phyloP scores from a whole-genome alignment of 2,888 invertebrate genomes.

The Cephalotes varians region DNA sequence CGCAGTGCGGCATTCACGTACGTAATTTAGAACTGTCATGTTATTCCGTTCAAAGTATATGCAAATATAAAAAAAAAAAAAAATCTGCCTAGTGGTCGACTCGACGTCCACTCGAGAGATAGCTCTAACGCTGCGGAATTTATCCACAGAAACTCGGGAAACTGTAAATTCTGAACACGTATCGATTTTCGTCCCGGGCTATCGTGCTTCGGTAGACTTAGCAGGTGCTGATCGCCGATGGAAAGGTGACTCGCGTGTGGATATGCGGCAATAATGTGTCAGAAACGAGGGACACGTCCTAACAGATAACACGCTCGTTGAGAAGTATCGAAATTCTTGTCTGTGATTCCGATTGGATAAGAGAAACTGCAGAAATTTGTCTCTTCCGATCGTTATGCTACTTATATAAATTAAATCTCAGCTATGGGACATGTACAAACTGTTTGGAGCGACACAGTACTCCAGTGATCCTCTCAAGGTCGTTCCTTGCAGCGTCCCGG shows the following conservation, averaged over 20 bases:
- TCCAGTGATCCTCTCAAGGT: constrained; percentile 42
- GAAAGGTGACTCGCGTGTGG: constrained; percentile 7
- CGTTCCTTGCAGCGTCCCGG: constrained; percentile 19
- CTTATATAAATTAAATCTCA: constrained; percentile 14
- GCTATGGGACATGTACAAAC: background rate
- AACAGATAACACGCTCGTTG: background rate
- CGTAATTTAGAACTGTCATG: background rate
- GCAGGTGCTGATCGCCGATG: constrained; percentile 50
- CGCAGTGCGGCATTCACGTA: background rate
- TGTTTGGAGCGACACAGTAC: constrained; percentile 4
- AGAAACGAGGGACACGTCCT: background rate
- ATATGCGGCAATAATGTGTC: constrained; percentile 24
- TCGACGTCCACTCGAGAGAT: background rate
- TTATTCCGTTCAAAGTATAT: background rate
- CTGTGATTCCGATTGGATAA: background rate
- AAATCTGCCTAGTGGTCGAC: background rate
- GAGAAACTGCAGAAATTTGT: background rate
- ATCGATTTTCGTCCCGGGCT: constrained; percentile 68
- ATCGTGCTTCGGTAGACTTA: constrained; percentile 47
- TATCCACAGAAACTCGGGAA: constrained; percentile 21
- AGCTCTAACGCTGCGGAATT: constrained; percentile 28
- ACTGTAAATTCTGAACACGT: constrained; percentile 63
- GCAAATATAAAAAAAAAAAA: background rate
- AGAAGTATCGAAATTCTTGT: background rate
- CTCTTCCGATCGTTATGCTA: background rate